A percentile compares a stretch with the other conserved stretches of the same genome.
These are phyloP conservation scores for Enteromius viviparus DNA, from an alignment of 2,797 vertebrate species.

Conservation along the genomic window DNA sequence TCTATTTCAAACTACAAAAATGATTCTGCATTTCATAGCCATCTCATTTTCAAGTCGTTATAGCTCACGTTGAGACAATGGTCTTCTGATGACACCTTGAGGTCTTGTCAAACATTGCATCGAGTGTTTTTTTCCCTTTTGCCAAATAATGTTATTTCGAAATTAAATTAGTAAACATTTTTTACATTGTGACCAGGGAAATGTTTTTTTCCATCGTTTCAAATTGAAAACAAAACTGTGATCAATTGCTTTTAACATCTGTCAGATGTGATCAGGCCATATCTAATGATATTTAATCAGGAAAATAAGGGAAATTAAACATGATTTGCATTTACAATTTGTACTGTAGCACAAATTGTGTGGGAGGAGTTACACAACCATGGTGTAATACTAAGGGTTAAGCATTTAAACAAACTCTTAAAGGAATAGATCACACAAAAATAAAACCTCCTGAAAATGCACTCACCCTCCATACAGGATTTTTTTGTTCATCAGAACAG, in stretches of 20 bases:
- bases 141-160: neutral
- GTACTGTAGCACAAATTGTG: neutral
- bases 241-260: neutral
- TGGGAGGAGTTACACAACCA: neutral
- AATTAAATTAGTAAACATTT: neutral
- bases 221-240: neutral
- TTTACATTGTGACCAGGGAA: neutral
- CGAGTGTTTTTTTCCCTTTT: neutral
- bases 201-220: neutral
- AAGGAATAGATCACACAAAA: neutral
- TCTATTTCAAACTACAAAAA: neutral
- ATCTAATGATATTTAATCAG: neutral
- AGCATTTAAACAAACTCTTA: neutral
- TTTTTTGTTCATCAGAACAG: neutral
- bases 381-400: neutral
- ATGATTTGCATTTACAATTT: neutral
- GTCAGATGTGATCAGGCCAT: neutral
- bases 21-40: neutral
- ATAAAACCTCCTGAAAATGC: neutral
- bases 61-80: neutral
- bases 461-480: neutral
- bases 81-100: conserved; percentile 16
- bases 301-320: neutral
- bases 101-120: neutral
- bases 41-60: neutral